phyloP scores from a whole-genome alignment of 2,888 invertebrate genomes.

The Latheticus oryzae region DNA sequence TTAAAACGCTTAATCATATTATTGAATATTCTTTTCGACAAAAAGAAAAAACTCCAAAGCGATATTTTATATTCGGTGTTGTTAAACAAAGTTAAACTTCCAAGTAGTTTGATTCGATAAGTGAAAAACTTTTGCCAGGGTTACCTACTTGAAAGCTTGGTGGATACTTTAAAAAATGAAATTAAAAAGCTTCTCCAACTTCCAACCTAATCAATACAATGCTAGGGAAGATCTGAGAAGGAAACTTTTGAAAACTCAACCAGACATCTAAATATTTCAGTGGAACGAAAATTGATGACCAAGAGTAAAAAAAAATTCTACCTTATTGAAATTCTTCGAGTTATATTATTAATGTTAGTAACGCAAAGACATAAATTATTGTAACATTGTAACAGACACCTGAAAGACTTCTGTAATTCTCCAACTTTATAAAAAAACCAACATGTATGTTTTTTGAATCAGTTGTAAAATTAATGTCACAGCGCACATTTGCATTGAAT shows the following conservation, averaged over 20 bases:
- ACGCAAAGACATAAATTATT: slow-evolving; percentile 35
- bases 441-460: too few relatives aligned
- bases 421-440: too few relatives aligned
- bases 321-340: slow-evolving; percentile 46
- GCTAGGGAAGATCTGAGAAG: slow-evolving; percentile 1
- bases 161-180: slow-evolving; percentile 29
- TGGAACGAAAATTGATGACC: too few relatives aligned
- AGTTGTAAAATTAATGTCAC: too few relatives aligned
- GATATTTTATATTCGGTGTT: slow-evolving; percentile 42
- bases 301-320: neutral
- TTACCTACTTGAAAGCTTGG: slow-evolving; percentile 35
- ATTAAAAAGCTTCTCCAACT: slow-evolving; percentile 38
- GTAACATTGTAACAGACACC: too few relatives aligned
- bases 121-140: slow-evolving; percentile 50
- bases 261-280: neutral
- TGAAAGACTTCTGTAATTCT: too few relatives aligned
- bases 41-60: slow-evolving; percentile 16
- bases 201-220: slow-evolving; percentile 34
- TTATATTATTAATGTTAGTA: slow-evolving; percentile 36
- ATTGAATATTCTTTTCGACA: too few relatives aligned
- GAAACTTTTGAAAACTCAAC: slow-evolving; percentile 7
- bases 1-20: slow-evolving; percentile 23
- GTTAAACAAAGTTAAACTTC: slow-evolving; percentile 43
- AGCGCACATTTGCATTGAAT: slow-evolving; percentile 4
- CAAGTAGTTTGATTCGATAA: slow-evolving; percentile 50